These are phyloP conservation scores for Channa maculata DNA, from an alignment of 2,113 vertebrate species.

Conservation along the genomic window DNA sequence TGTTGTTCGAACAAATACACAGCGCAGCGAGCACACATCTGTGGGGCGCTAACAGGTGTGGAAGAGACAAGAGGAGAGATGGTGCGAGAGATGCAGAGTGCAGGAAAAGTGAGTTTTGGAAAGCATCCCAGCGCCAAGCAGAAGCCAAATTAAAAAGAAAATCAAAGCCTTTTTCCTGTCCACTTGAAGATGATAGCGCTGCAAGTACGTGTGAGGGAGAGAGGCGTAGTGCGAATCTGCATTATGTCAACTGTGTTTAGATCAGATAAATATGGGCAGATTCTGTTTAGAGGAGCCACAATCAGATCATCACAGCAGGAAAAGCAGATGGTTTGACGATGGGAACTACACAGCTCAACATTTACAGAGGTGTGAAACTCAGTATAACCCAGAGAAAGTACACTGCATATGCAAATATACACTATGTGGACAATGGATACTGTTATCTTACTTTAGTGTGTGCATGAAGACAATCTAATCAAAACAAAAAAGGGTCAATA, in stretches of 20 bases:
- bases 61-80: conserved; percentile 82
- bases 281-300: conserved; percentile 31
- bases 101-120: conserved; percentile 65
- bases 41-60: conserved; percentile 92
- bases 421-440: too few species aligned
- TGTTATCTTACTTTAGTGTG: too few species aligned
- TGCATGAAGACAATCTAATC: too few species aligned
- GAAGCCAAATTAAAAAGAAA: conserved; percentile 77
- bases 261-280: conserved; percentile 31
- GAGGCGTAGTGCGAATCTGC: conserved; percentile 14
- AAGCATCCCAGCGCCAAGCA: conserved; percentile 45
- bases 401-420: neutral
- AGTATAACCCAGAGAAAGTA: neutral
- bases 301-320: conserved; percentile 30
- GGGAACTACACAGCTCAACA: conserved; percentile 4
- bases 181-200: conserved; percentile 89
- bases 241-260: conserved; percentile 38
- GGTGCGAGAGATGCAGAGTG: conserved; percentile 54
- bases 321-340: conserved; percentile 34
- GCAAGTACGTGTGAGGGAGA: conserved; percentile 68
- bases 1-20: conserved; percentile 75
- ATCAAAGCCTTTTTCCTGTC: conserved; percentile 85
- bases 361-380: conserved; percentile 6
- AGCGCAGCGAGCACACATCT: conserved; percentile 79
- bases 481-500: too few species aligned